These are phyloP conservation scores for Pan troglodytes DNA, from an alignment of 2,113 vertebrate genomes.

Conservation along the genomic window NHGRI_mPanTro3-v2.1_pri NC_072412.2:85141001-85141500, in stretches of 20 bases:
- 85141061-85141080: background rate
- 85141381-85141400: background rate
- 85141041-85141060: background rate
- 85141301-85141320: background rate
- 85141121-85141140: background rate
- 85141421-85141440: slow-evolving; percentile 39
- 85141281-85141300: background rate
- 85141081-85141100: background rate
- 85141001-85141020: background rate
- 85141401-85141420: background rate
- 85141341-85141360: background rate
- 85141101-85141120: background rate
- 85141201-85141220: background rate
- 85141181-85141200: background rate
- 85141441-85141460: background rate
- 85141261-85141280: background rate
- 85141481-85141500: background rate
- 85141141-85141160: background rate
- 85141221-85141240: background rate
- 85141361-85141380: background rate
- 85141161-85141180: background rate
- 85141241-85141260: background rate
- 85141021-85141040: background rate
- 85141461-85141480: background rate
- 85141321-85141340: background rate